Evolutionary conservation across 2,888 invertebrate genomes (phyloP).

Genomic region (Meiosimyza decipiens): DNA sequence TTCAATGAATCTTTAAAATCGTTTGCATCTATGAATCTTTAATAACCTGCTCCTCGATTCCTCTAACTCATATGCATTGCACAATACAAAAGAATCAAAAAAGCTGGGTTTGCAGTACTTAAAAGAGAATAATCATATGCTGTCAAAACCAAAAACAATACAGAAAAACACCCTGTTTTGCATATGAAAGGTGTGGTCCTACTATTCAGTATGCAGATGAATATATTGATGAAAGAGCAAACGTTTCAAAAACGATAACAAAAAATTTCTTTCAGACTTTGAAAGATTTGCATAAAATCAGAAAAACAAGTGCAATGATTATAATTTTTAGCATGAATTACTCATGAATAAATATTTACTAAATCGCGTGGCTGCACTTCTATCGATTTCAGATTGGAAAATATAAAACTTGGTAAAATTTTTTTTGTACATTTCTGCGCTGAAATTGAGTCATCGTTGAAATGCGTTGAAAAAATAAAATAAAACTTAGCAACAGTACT

Average conservation of each 20-base stretch:
- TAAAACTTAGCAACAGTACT: too few relatives aligned
- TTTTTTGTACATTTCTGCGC: background rate
- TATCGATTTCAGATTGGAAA: background rate
- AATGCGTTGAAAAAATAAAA: background rate
- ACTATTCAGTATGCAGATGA: background rate
- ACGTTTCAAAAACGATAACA: background rate
- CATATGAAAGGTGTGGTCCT: background rate
- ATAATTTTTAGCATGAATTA: background rate
- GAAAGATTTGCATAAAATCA: slow-evolving; percentile 6
- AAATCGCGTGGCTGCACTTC: background rate
- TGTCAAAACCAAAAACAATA: too few relatives aligned
- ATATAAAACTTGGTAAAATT: background rate
- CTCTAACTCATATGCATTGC: too few relatives aligned
- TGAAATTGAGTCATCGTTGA: slow-evolving; percentile 22
- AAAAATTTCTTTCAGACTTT: background rate
- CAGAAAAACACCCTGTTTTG: background rate
- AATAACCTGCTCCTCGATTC: too few relatives aligned
- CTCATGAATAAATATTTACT: too few relatives aligned
- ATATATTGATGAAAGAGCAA: background rate
- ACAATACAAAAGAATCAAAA: too few relatives aligned
- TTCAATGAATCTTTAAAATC: too few relatives aligned
- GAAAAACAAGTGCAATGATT: slow-evolving; percentile 8
- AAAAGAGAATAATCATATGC: too few relatives aligned
- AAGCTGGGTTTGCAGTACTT: too few relatives aligned
- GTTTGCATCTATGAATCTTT: too few relatives aligned